Evolutionary conservation across 1,140 invertebrate species (phyloP), one percentile per base, ranked within the genome.

Genomic region (Aphis gossypii): DNA sequence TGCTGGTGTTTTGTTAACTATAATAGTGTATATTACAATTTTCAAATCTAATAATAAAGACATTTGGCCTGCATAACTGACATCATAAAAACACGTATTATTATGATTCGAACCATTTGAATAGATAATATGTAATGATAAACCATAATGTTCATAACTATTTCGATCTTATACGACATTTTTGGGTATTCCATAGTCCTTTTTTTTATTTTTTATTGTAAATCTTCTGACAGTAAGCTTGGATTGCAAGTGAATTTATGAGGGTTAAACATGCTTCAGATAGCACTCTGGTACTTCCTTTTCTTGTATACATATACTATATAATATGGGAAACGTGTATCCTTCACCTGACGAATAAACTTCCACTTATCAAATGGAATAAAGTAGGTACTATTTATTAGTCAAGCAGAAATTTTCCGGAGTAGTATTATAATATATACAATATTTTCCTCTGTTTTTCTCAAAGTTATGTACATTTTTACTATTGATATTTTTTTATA

Each of bases 201-300:
- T 56, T 60, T 54, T 44, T 48, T n/a, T 46, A 38, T 41, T 90
- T 90, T 90, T 90, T 68, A 68, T 48, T 38, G 56, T 68, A 68
- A 56, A 68, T 90, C 89, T 90, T 20, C 14, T 90, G 89, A 90
- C 89, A 68, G 89, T 90, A 90, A 90, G 54, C 89, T 68, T 41
- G 54, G 89, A 90, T 90, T 60, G 25, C 56, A 20, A 44, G 54
- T 68, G 89, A 90, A 90, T 90, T 90, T 90, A 90, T 90, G 54
- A 90, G 89, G 89, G 89, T 68, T 90, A 68, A 90, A 90, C 54
- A 90, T 60, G 89, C 89, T 90, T 68, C 38, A 90, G 89, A 68
- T 90, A 68, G 56, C 89, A 90, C 56, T 90, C 38, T 68, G 56
- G 25, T 44, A 90, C 89, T 68, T 60, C 54, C 89, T 90, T n/a